These are phyloP conservation scores for Colius striatus DNA, from an alignment of 2,113 vertebrate genomes.

Conservation along the genomic window DNA sequence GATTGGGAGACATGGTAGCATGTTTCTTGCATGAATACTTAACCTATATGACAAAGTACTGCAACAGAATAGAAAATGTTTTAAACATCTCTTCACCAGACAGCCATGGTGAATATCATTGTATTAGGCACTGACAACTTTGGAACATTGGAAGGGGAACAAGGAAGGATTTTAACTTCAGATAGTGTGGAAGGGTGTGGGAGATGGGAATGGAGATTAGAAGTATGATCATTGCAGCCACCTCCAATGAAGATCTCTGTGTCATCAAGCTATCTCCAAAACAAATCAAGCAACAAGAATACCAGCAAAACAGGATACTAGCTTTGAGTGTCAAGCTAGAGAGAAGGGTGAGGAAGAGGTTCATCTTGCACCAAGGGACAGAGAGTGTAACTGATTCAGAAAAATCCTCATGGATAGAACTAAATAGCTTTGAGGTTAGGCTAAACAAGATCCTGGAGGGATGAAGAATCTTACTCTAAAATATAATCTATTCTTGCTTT, in stretches of 20 bases:
- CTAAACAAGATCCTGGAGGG: not conserved
- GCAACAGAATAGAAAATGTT: not conserved
- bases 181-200: not conserved
- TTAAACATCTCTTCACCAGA: not conserved
- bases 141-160: not conserved
- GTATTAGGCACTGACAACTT: not conserved
- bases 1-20: not conserved
- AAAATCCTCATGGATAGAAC: not conserved
- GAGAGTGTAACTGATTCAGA: not conserved
- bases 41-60: not conserved
- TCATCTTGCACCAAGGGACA: not conserved
- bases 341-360: not conserved
- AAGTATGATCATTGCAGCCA: accelerated
- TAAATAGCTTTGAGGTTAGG: not conserved
- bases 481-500: not conserved
- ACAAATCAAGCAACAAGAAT: not conserved
- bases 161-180: not conserved
- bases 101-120: not conserved
- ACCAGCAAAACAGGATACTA: not conserved
- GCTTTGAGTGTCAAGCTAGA: not conserved
- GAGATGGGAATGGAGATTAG: not conserved
- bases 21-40: not conserved
- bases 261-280: not conserved
- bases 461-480: not conserved
- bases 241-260: not conserved